Percentiles rank a stretch among this genome's conserved stretches.
phyloP scores from a whole-genome alignment of 2,888 invertebrate species.

The Alloplasta piceator region DNA sequence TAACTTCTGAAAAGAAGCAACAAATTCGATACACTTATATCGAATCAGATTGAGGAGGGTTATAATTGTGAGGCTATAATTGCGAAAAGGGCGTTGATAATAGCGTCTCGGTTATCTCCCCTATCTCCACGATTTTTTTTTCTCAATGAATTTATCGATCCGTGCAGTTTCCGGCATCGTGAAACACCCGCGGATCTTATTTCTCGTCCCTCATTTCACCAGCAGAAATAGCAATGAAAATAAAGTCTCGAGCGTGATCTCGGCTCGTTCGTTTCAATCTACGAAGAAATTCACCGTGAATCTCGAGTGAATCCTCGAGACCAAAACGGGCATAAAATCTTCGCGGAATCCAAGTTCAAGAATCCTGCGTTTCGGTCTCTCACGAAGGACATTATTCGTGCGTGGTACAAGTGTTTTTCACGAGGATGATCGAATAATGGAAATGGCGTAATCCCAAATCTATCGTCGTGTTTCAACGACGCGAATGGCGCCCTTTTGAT shows the following conservation, averaged over 20 bases:
- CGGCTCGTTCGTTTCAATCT: conserved; percentile 51
- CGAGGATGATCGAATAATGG: neutral
- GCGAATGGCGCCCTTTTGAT: neutral
- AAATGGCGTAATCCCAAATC: neutral
- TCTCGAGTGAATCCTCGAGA: too few species aligned
- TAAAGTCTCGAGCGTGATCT: conserved; percentile 46
- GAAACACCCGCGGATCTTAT: conserved; percentile 42
- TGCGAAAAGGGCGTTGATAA: conserved; percentile 53
- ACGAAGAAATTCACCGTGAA: conserved; percentile 2
- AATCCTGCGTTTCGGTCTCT: conserved; percentile 42
- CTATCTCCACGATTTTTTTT: conserved; percentile 40
- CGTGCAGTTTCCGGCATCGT: conserved; percentile 58
- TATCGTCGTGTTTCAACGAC: neutral
- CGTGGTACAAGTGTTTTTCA: neutral
- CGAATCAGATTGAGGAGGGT: too few species aligned
- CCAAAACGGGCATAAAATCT: neutral
- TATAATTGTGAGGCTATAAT: conserved; percentile 53
- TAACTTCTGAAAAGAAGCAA: too few species aligned
- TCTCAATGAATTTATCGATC: conserved; percentile 50
- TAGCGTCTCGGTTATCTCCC: conserved; percentile 48
- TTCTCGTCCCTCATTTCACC: conserved; percentile 22
- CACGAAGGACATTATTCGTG: conserved; percentile 41
- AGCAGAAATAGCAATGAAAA: neutral
- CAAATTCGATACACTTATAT: too few species aligned
- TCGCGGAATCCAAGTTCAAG: conserved; percentile 50